Evolutionary conservation across 1,140 invertebrate genomes (phyloP).

Genomic region (Uloborus diversus): DNA sequence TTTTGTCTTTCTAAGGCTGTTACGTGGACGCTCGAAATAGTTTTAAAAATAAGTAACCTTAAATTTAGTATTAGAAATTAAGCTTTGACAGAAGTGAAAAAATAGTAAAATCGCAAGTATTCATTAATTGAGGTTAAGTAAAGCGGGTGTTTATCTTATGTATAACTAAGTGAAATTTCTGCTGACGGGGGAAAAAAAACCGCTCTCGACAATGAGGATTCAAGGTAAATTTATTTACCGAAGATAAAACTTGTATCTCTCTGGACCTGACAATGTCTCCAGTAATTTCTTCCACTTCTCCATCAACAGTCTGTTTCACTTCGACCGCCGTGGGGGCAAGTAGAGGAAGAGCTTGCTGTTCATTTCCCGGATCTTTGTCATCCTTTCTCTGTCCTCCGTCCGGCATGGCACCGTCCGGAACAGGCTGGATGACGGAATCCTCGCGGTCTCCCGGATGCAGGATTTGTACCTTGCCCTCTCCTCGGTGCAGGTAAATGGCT

Average conservation of each 20-base stretch:
- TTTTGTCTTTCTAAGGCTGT: too few relatives aligned
- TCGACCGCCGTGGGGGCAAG: conserved; percentile 24
- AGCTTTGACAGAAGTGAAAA: too few relatives aligned
- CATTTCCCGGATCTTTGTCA: conserved; percentile 6
- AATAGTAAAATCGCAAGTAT: too few relatives aligned
- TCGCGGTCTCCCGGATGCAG: conserved; percentile 10
- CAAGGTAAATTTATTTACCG: too few relatives aligned
- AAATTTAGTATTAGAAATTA: too few relatives aligned
- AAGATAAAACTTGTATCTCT: background rate
- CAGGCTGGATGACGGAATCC: conserved; percentile 41
- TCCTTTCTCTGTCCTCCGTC: background rate
- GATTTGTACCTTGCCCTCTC: background rate
- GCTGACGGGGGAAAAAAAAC: too few relatives aligned
- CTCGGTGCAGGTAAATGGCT: conserved; percentile 3
- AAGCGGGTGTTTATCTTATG: too few relatives aligned
- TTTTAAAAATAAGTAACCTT: too few relatives aligned
- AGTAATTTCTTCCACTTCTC: background rate
- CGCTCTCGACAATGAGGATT: too few relatives aligned
- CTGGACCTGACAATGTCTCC: background rate
- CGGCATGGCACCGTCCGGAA: conserved; percentile 16
- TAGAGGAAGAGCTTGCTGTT: conserved; percentile 13
- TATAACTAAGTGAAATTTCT: too few relatives aligned
- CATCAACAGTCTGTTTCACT: background rate
- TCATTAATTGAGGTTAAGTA: too few relatives aligned
- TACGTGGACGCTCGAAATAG: too few relatives aligned